Base-by-base conservation (phyloP, 2,888 invertebrate species). In the Fragum sueziense region DNA sequence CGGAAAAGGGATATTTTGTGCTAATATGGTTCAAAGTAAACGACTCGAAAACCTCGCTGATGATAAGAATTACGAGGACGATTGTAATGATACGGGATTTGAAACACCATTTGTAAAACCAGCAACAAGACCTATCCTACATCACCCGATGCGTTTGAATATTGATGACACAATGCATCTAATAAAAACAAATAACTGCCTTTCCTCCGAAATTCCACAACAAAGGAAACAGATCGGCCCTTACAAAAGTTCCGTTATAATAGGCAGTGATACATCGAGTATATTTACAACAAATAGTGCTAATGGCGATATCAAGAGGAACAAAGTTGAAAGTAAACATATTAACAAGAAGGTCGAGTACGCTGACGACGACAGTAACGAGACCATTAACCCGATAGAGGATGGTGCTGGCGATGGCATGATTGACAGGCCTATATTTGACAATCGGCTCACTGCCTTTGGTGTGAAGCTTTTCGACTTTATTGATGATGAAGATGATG, bases 401-500 rank as follows among this genome's bases (percentile, higher is more conserved):
- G n/a, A n/a, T n/a, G n/a, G n/a, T n/a, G n/a, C n/a, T n/a, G n/a
- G n/a, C n/a, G 17, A 47, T 14, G 47, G 17, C 47, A 47, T 2
- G 47, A 4, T 2, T 14, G 47, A n/a, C 17, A 14, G n/a, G n/a
- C n/a, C n/a, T n/a, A n/a, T 2, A 57, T 25, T 57, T 29, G 57
- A 57, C 25, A 29, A 57, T 57, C 57, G 29, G 1, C 20, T 29
- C 7, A 29, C 57, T 11, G 61, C 61, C 20, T 61, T 61, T 33
- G 61, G 61, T n/a, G 61, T 20, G 4, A 61, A 41, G 25, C 27
- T 65, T 33, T 65, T 65, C 34, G 41, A 41, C 4, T 65, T 65
- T 25, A 22, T 62, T 20, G n/a, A 62, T 34, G 61, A 61, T 61
- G 27, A 9, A 22, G 61, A 37, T 34, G 41, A 65, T 14, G 65